Evolutionary conservation across 2,888 invertebrate genomes (phyloP).

Genomic region (Cryptosula pallasiana): DNA sequence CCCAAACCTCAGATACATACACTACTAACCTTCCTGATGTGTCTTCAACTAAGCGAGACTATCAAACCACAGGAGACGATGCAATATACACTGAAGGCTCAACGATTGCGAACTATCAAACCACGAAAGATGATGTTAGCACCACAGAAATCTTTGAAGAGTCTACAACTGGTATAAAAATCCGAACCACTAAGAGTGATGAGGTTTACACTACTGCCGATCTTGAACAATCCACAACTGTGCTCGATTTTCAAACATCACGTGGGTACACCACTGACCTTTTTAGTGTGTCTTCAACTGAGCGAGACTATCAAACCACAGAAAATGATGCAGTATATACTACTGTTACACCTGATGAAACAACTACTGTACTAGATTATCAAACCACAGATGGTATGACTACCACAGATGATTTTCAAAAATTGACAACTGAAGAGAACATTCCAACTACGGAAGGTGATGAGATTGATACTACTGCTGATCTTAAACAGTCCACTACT

Average conservation of each 20-base stretch:
- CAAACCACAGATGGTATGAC: neutral
- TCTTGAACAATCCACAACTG: neutral
- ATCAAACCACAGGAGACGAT: neutral
- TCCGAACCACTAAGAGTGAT: neutral
- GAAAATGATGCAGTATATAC: neutral
- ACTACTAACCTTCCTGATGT: neutral
- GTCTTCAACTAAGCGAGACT: neutral
- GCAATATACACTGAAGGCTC: neutral
- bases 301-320: neutral
- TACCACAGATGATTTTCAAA: neutral
- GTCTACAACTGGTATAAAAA: neutral
- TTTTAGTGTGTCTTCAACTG: neutral
- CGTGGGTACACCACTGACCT: neutral
- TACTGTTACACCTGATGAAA: too few species aligned
- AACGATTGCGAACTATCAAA: neutral
- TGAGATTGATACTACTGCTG: neutral
- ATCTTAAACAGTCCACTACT: too few species aligned
- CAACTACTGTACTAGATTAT: too few species aligned
- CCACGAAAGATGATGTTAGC: neutral
- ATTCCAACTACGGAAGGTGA: neutral
- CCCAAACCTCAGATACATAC: too few species aligned
- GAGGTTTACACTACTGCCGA: neutral
- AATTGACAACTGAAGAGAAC: neutral
- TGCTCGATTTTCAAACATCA: neutral
- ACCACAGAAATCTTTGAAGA: neutral